A percentile compares a stretch with the other conserved stretches of the same genome.
These are phyloP conservation scores for Gadus chalcogrammus DNA, from an alignment of 2,113 vertebrate genomes.

Conservation along the genomic window DNA sequence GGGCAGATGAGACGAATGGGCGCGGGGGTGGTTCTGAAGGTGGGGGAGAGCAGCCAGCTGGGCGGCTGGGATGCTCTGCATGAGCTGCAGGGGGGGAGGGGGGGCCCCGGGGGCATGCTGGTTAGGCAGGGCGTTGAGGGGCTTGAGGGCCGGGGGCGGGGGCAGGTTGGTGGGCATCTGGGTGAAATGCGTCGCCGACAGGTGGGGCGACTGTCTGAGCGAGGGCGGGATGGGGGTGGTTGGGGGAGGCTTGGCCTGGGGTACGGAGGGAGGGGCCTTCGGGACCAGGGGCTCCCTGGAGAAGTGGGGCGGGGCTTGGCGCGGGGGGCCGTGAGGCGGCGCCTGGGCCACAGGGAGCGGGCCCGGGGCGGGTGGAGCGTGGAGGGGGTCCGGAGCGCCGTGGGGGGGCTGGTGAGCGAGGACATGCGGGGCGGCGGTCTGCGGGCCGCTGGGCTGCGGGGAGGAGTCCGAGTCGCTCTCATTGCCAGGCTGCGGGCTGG, in stretches of 20 bases:
- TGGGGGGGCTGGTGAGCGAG: constrained; percentile 28
- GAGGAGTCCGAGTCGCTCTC: constrained; percentile 97
- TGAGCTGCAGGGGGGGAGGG: constrained; percentile 92
- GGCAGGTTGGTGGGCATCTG: constrained; percentile 93
- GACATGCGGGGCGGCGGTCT: constrained; percentile 59
- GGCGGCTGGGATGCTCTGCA: constrained; percentile 85
- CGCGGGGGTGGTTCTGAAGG: constrained; percentile 77
- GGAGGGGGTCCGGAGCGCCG: constrained; percentile 10
- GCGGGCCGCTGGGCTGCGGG: constrained; percentile 62
- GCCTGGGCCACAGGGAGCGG: constrained; percentile 34
- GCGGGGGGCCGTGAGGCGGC: constrained; percentile 29
- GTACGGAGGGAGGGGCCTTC: constrained; percentile 77
- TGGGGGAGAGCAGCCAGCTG: constrained; percentile 88
- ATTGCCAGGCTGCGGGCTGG: constrained; percentile 93
- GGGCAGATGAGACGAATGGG: constrained; percentile 64
- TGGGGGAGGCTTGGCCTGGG: constrained; percentile 91
- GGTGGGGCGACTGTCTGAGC: constrained; percentile 86
- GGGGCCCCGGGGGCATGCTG: constrained; percentile 90
- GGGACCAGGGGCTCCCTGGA: constrained; percentile 80
- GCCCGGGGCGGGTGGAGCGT: constrained; percentile 28
- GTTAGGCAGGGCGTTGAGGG: constrained; percentile 86
- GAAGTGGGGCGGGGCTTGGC: constrained; percentile 57
- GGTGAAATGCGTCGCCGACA: constrained; percentile 83
- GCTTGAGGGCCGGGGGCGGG: constrained; percentile 91
- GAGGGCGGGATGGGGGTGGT: constrained; percentile 90